Percentiles rank a stretch among this genome's conserved stretches.
phyloP scores from a whole-genome alignment of 2,888 invertebrate genomes.

The Diadegma fenestrale region DNA sequence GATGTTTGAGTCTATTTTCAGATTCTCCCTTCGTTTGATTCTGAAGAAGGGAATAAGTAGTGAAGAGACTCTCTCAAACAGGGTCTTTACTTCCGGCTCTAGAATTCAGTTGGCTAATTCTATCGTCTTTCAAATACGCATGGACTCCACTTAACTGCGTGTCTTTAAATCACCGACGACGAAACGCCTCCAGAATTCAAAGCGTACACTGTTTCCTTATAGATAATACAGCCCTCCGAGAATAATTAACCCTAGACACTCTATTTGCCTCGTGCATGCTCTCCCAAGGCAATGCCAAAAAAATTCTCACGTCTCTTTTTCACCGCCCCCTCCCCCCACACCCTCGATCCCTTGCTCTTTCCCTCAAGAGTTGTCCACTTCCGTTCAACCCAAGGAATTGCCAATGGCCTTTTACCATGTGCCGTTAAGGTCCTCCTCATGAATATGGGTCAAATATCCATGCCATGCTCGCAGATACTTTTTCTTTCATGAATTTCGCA shows the following conservation, averaged over 20 bases:
- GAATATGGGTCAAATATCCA: slow-evolving; percentile 34
- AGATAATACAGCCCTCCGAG: slow-evolving; percentile 17
- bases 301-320: slow-evolving; percentile 13
- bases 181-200: slow-evolving; percentile 64
- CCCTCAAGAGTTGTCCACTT: slow-evolving; percentile 34
- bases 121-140: slow-evolving; percentile 58
- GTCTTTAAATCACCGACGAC: slow-evolving; percentile 18
- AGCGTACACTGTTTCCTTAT: slow-evolving; percentile 21
- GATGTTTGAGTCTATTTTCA: slow-evolving; percentile 35
- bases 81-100: slow-evolving; percentile 60
- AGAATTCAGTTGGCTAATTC: slow-evolving; percentile 47
- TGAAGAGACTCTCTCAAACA: slow-evolving; percentile 15
- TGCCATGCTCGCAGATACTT: background rate
- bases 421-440: slow-evolving; percentile 7
- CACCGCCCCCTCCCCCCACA: background rate
- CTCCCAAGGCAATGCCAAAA: slow-evolving; percentile 49
- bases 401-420: slow-evolving; percentile 22
- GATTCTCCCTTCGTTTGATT: slow-evolving; percentile 28
- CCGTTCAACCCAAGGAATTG: slow-evolving; percentile 34
- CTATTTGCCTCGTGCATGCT: slow-evolving; percentile 45
- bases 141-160: background rate
- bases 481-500: background rate
- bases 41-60: slow-evolving; percentile 29
- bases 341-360: background rate
- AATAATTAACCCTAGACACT: slow-evolving; percentile 21